Percentiles rank a stretch among this genome's conserved stretches.
Evolutionary conservation across 2,113 vertebrate species (phyloP).

Genomic region (Pavo muticus): DNA sequence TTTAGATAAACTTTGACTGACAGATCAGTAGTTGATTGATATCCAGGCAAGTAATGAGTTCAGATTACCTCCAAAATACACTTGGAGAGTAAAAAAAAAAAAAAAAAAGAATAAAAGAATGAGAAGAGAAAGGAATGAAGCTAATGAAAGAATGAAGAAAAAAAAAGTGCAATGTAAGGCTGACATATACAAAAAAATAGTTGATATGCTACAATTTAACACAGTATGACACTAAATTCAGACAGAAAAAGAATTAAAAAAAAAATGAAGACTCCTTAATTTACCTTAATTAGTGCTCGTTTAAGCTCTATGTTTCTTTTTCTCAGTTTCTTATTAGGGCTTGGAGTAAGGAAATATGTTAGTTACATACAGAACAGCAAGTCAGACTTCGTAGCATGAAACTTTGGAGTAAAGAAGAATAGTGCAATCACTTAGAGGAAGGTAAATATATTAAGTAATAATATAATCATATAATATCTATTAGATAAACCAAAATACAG

Average conservation of each 20-base stretch:
- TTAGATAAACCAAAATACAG: slow-evolving; percentile 3
- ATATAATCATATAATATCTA: neutral
- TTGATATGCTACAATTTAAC: neutral
- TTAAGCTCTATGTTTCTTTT: neutral
- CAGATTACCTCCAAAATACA: neutral
- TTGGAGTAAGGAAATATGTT: neutral
- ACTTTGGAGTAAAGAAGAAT: neutral
- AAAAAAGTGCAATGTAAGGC: neutral
- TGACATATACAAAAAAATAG: neutral
- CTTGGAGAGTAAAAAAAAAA: no score
- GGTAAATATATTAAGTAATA: neutral
- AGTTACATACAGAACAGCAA: neutral
- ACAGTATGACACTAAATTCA: neutral
- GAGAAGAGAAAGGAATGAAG: neutral
- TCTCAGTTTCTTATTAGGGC: neutral
- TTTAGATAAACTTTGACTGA: neutral
- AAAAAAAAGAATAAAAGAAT: no score
- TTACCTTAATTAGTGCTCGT: neutral
- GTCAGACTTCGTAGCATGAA: neutral
- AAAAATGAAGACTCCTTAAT: neutral
- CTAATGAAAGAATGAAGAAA: neutral
- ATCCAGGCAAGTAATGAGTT: neutral
- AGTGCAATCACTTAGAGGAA: neutral
- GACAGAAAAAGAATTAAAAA: no score
- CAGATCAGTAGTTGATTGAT: neutral